Evolutionary conservation across 1,140 invertebrate genomes (phyloP).

Genomic region (Zaprionus camerounensis): DNA sequence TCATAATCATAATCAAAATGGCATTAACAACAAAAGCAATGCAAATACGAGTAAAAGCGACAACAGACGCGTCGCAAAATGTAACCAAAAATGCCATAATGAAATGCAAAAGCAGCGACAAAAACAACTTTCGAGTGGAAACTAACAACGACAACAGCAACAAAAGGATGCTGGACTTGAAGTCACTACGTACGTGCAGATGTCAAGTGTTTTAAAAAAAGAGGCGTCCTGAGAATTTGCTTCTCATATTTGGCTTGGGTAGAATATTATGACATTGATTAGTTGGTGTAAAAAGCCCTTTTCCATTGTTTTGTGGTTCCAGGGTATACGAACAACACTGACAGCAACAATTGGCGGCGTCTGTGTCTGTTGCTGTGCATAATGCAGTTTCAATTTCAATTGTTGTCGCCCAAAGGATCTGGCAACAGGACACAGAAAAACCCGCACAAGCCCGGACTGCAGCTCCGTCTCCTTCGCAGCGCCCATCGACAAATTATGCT

Average conservation of each 20-base stretch:
- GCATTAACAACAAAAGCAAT: constrained; percentile 82
- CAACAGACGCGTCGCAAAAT: constrained; percentile 75
- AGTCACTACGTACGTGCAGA: neutral
- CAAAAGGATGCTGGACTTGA: neutral
- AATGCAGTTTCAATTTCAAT: constrained; percentile 83
- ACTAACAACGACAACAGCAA: constrained; percentile 7
- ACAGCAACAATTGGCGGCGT: constrained; percentile 56
- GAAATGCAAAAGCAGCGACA: constrained; percentile 63
- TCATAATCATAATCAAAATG: constrained; percentile 83
- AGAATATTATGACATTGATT: neutral
- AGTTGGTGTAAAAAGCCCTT: no score
- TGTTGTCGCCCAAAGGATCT: constrained; percentile 63
- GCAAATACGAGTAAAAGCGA: constrained; percentile 74
- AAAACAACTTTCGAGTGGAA: constrained; percentile 48
- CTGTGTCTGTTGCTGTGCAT: constrained; percentile 65
- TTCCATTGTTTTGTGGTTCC: neutral
- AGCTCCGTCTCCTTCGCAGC: constrained; percentile 23
- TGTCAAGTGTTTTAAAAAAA: neutral
- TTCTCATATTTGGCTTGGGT: neutral
- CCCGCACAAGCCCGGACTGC: constrained; percentile 34
- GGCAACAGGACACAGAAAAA: constrained; percentile 51
- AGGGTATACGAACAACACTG: constrained; percentile 25
- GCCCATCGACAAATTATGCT: constrained; percentile 73
- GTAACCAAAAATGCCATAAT: constrained; percentile 81
- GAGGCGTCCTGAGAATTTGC: neutral